Conservation (phyloP, 2,888 invertebrate species). For the Alloplasta piceator region DNA sequence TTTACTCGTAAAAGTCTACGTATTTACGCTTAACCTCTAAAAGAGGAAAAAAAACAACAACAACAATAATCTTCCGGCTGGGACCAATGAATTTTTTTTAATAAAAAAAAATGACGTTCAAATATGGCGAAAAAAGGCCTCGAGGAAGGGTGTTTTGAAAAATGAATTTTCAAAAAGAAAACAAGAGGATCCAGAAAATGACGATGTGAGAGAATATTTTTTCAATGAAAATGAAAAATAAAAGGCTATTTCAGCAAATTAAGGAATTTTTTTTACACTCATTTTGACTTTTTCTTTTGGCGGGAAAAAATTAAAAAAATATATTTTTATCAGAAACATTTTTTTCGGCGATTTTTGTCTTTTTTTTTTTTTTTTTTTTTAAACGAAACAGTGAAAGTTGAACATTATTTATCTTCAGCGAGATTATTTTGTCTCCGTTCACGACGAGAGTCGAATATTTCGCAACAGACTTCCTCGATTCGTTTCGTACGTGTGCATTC, state of each 20-base stretch:
- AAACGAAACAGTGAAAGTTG: conserved; percentile 36
- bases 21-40: background rate
- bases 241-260: conserved; percentile 32
- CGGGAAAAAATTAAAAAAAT: background rate
- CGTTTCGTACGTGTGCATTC: conserved; percentile 27
- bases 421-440: conserved; percentile 19
- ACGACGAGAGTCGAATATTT: conserved; percentile 37
- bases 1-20: conserved; percentile 89
- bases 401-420: conserved; percentile 5
- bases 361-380: background rate
- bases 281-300: background rate
- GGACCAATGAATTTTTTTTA: conserved; percentile 31
- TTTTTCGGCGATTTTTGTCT: background rate
- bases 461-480: conserved; percentile 31
- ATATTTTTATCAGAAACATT: background rate
- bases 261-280: background rate
- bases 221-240: conserved; percentile 49
- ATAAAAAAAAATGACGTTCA: conserved; percentile 11
- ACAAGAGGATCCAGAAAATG: conserved; percentile 3
- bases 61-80: background rate
- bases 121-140: conserved; percentile 10
- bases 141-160: background rate
- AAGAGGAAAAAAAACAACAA: conserved; percentile 17
- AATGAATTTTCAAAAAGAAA: background rate
- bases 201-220: conserved; percentile 47